Evolutionary conservation across 2,888 invertebrate genomes (phyloP).

Genomic region (Byasa hedistus): DNA sequence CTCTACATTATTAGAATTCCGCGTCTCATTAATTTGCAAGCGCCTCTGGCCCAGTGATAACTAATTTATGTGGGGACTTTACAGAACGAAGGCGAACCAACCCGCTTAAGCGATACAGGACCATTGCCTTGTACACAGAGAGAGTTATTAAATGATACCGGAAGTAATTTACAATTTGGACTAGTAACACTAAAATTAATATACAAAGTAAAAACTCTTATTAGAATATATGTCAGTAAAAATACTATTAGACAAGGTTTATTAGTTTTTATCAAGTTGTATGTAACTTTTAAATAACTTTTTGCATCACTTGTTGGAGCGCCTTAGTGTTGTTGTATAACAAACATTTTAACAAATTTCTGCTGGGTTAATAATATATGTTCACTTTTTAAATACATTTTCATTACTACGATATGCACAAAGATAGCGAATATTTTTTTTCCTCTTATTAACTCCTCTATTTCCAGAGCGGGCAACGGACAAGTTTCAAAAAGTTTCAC

Average conservation of each 20-base stretch:
- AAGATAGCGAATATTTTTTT: background rate
- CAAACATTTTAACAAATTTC: too few species aligned
- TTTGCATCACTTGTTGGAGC: too few species aligned
- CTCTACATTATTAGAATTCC: constrained; percentile 20
- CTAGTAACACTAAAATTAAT: background rate
- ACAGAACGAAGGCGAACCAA: background rate
- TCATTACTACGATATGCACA: background rate
- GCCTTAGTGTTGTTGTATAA: too few species aligned
- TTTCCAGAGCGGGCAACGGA: constrained; percentile 1
- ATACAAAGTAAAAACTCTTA: background rate
- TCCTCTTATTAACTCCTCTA: constrained; percentile 3
- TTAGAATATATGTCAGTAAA: too few species aligned
- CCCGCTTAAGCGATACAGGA: constrained; percentile 12
- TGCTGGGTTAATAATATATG: too few species aligned
- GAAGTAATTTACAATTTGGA: background rate
- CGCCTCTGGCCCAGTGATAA: constrained; percentile 23
- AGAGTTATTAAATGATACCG: background rate
- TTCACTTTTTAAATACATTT: background rate
- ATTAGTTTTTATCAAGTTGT: too few species aligned
- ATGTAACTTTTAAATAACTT: too few species aligned
- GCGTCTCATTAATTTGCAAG: constrained; percentile 22
- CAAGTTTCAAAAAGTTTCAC: background rate
- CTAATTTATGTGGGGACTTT: constrained; percentile 17
- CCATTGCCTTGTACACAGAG: constrained; percentile 8
- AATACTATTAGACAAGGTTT: too few species aligned